Percentiles rank a stretch among this genome's conserved stretches.
Evolutionary conservation across 2,797 vertebrate genomes (phyloP).

Genomic region (Synanceia verrucosa): DNA sequence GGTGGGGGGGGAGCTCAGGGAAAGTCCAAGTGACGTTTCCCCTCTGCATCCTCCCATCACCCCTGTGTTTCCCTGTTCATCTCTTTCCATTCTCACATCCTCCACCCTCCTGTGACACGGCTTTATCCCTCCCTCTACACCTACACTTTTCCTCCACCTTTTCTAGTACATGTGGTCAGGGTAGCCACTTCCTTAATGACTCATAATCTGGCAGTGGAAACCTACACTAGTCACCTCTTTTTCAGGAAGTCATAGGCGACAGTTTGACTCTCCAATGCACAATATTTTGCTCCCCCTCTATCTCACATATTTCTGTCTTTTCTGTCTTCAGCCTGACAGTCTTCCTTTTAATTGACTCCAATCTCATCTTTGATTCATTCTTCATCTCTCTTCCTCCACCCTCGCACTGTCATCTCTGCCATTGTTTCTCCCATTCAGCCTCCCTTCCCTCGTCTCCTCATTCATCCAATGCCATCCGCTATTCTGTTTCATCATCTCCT

Average conservation of each 20-base stretch:
- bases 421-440: conserved; percentile 33
- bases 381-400: conserved; percentile 18
- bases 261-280: neutral
- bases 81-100: conserved; percentile 31
- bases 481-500: conserved; percentile 57
- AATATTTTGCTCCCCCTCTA: neutral
- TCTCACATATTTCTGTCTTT: neutral
- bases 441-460: conserved; percentile 11
- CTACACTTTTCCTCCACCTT: neutral
- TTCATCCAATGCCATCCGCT: conserved; percentile 41
- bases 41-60: conserved; percentile 40
- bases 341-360: conserved; percentile 36
- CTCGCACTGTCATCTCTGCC: conserved; percentile 34
- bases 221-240: conserved; percentile 18
- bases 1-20: conserved; percentile 41
- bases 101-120: conserved; percentile 26
- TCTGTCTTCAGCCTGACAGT: neutral
- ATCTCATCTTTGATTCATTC: conserved; percentile 49
- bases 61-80: conserved; percentile 31
- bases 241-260: neutral
- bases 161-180: neutral
- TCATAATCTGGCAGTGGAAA: conserved; percentile 32
- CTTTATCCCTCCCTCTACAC: conserved; percentile 11
- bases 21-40: conserved; percentile 68
- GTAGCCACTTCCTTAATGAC: conserved; percentile 54